Percentiles rank a stretch among this genome's conserved stretches.
phyloP scores from a whole-genome alignment of 64 coral and sea anemone genomes.

The Acropora yongei region DNA sequence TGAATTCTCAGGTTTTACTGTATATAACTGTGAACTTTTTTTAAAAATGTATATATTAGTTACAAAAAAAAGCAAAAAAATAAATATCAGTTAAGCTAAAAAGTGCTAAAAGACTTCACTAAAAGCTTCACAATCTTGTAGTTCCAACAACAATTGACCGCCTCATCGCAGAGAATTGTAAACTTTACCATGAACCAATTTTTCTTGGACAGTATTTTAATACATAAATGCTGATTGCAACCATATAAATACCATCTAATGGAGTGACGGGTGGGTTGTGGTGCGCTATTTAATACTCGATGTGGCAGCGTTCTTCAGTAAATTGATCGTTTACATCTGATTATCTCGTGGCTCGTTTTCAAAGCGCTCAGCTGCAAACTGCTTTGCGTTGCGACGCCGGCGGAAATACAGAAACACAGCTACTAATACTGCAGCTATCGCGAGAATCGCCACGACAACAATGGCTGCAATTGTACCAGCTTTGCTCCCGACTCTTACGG shows the following conservation, averaged over 20 bases:
- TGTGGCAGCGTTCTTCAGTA: too few species aligned
- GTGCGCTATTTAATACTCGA: too few species aligned
- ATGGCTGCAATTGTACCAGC: constrained; percentile 48
- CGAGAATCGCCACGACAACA: neutral
- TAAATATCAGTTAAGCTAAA: too few species aligned
- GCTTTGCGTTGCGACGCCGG: neutral
- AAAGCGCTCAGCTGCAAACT: constrained; percentile 31
- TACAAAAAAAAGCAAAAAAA: too few species aligned
- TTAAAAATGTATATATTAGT: too few species aligned
- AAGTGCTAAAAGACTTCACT: too few species aligned
- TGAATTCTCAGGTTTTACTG: too few species aligned
- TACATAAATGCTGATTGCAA: neutral
- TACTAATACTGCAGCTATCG: neutral
- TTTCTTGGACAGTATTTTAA: too few species aligned
- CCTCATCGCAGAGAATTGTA: neutral
- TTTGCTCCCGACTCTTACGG: neutral
- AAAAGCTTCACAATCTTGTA: too few species aligned
- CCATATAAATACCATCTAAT: neutral
- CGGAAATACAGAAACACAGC: constrained; percentile 35
- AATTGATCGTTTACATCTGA: neutral
- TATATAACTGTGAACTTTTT: too few species aligned
- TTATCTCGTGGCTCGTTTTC: neutral
- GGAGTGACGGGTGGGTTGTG: neutral
- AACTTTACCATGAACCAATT: neutral
- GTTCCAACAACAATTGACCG: too few species aligned